Percentiles rank a stretch among this genome's conserved stretches.
phyloP scores from a whole-genome alignment of 1,140 invertebrate genomes.

The Lepidotrigona ventralis region DNA sequence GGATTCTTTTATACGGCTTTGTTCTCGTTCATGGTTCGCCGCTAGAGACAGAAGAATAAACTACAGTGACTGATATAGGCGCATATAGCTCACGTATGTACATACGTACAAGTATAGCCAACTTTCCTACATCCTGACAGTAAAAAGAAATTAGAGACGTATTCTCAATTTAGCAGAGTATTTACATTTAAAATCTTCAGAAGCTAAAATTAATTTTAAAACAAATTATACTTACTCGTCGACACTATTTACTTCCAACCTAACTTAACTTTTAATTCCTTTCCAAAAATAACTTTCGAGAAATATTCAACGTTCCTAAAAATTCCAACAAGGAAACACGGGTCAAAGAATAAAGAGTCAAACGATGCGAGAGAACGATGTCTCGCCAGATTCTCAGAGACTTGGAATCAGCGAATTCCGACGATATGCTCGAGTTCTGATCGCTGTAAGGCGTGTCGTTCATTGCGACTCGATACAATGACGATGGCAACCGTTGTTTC shows the following conservation, averaged over 20 bases:
- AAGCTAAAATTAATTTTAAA: background rate
- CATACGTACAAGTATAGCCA: background rate
- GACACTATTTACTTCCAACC: no score
- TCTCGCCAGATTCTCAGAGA: background rate
- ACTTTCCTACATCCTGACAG: background rate
- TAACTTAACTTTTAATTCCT: no score
- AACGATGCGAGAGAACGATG: background rate
- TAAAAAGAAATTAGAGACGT: background rate
- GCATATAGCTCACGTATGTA: no score
- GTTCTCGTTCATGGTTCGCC: background rate
- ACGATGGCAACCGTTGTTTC: background rate
- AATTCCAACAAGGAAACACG: background rate
- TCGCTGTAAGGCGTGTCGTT: slow-evolving; percentile 5
- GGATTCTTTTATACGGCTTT: background rate
- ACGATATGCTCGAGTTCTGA: background rate
- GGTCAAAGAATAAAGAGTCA: background rate
- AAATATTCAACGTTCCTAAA: background rate
- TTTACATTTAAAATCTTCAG: no score
- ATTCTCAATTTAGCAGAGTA: background rate
- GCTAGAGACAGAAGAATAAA: background rate
- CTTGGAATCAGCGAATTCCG: background rate
- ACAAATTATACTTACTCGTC: background rate
- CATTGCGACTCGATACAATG: slow-evolving; percentile 36
- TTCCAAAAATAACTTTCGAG: no score
- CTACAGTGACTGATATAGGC: background rate